Percentiles rank a stretch among this genome's conserved stretches.
Conservation (phyloP, 1,140 invertebrate genomes). For the Drosophila baimaii region DNA sequence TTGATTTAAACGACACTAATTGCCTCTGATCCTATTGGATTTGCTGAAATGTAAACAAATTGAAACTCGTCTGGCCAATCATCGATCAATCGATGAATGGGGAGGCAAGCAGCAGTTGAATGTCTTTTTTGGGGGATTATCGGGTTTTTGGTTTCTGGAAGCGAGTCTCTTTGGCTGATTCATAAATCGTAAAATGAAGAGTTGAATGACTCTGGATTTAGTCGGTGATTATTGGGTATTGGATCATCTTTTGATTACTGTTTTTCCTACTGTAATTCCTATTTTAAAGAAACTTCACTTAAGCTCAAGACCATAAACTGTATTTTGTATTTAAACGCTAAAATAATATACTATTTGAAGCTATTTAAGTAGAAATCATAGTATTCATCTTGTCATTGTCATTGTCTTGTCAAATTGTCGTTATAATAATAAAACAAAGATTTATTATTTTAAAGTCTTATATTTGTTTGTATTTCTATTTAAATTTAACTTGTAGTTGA, state of each 20-base stretch:
- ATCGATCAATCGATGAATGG: constrained; percentile 30
- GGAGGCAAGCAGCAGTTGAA: constrained; percentile 9
- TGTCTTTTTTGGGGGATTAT: constrained; percentile 25
- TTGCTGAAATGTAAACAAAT: constrained; percentile 61
- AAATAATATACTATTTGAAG: not conserved
- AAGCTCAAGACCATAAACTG: not conserved
- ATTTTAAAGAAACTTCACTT: not conserved
- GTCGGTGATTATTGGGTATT: not conserved
- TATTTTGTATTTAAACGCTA: not conserved
- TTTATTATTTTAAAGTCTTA: too few relatives aligned
- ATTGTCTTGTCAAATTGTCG: too few relatives aligned
- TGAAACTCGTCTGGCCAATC: constrained; percentile 32
- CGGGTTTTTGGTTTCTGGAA: constrained; percentile 14
- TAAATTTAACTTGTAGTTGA: too few relatives aligned
- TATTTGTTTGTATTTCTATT: too few relatives aligned
- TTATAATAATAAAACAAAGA: too few relatives aligned
- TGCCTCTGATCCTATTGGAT: constrained; percentile 60
- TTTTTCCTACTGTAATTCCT: too few relatives aligned
- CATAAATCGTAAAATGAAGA: constrained; percentile 12
- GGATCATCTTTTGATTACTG: constrained; percentile 1
- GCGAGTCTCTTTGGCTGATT: constrained; percentile 7
- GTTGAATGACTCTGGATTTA: constrained; percentile 16
- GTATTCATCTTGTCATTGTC: too few relatives aligned
- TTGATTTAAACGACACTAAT: constrained; percentile 75
- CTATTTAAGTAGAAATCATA: too few relatives aligned